These are phyloP conservation scores for Alviniconcha strummeri DNA, from an alignment of 2,888 invertebrate species.

Conservation along the genomic window DNA sequence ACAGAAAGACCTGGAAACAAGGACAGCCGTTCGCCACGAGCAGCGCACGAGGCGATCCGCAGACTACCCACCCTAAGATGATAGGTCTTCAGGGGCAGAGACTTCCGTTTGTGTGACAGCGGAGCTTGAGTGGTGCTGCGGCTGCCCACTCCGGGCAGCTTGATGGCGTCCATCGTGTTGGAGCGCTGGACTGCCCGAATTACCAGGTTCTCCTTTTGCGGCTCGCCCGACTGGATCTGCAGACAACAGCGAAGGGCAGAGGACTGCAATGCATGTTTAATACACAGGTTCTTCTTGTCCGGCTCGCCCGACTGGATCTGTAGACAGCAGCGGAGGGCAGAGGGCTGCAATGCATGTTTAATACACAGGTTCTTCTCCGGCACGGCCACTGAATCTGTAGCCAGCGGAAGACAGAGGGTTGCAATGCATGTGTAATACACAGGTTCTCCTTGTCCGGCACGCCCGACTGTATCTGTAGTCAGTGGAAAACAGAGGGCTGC, in stretches of 20 bases:
- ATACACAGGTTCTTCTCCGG: slow-evolving; percentile 13
- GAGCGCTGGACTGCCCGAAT: slow-evolving; percentile 40
- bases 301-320: slow-evolving; percentile 7
- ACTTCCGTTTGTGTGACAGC: neutral
- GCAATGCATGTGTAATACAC: neutral
- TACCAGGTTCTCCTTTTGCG: slow-evolving; percentile 20
- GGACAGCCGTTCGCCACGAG: no score
- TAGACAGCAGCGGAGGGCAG: neutral
- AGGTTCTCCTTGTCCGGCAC: slow-evolving; percentile 24
- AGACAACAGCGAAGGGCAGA: neutral
- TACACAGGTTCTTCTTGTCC: slow-evolving; percentile 19
- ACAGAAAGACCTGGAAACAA: no score
- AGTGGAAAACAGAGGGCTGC: neutral
- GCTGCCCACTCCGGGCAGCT: slow-evolving; percentile 46
- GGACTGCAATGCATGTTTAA: neutral
- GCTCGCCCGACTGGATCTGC: slow-evolving; percentile 3
- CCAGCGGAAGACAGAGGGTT: neutral
- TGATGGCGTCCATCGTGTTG: slow-evolving; percentile 55
- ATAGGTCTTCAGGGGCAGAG: slow-evolving; percentile 29
- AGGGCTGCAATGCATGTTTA: neutral
- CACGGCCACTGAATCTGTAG: neutral
- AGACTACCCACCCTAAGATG: slow-evolving; percentile 27
- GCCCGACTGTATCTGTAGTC: neutral
- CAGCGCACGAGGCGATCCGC: no score
- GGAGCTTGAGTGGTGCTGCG: neutral